Evolutionary conservation across 2,888 invertebrate species (phyloP), one percentile per base, ranked within the genome.

Genomic region (Zelleria hepariella): DNA sequence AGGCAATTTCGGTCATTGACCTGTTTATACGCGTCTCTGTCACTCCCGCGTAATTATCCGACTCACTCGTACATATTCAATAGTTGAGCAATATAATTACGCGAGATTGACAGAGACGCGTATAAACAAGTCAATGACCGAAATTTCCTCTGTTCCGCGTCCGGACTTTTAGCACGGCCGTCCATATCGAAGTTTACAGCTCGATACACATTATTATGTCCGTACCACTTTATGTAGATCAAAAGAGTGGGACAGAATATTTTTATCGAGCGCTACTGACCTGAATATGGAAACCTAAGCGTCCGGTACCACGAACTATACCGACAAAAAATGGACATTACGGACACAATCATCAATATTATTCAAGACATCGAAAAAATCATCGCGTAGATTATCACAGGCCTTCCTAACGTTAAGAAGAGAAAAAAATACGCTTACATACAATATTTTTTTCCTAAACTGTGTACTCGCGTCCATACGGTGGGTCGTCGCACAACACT

Each of bases 361-460:
- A 51, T 21, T 51, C 18, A 51, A 51, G 51, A 55, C 63, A 63
- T 61, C 59, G 32, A 63, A 63, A 66, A 61, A 25, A 27, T 62
- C 61, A 62, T 64, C 65, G 63, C 64, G 64, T 63, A 66, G 67
- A 42, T 66, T 75, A 77, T 77, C 77, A 77, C 75, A 77, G 76
- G 74, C 71, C 32, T 69, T 66, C 54, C 59, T 61, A 63, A 55
- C 52, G 15, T 15, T 42, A 15, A 42, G 32, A 42, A 42, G 32
- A 42, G 26, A 32, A 56, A 56, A 51, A 51, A 23, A 15, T n/a
- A 42, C n/a, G n/a, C n/a, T 42, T 51, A 51, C 20, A 51, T 67
- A 66, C 65, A 42, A 42, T 1, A 5, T 1, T 10, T 42, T 42
- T 21, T 48, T 49, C 18, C 18, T 49, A 18, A 7, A 49, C 20